Conservation (phyloP, 2,888 invertebrate species). For the Branchipolynoe longqiensis region DNA sequence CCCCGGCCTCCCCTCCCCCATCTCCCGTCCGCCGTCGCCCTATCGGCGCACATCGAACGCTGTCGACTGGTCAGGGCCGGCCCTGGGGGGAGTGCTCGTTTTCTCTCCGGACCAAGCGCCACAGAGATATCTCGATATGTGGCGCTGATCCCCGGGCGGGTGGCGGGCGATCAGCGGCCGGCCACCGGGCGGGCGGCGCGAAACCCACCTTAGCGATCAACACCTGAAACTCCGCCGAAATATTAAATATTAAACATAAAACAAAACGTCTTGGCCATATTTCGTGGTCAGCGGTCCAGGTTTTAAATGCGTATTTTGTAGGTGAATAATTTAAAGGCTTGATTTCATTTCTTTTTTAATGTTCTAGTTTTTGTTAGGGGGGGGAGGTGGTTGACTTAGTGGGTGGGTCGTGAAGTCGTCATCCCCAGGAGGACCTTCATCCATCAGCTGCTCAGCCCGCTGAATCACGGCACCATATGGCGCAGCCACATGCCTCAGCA, state of each 20-base stretch:
- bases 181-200: neutral
- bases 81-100: constrained; percentile 31
- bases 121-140: constrained; percentile 50
- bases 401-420: neutral
- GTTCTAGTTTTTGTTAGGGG: no score
- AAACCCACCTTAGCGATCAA: no score
- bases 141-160: constrained; percentile 1
- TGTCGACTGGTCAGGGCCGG: constrained; percentile 25
- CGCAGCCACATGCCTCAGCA: constrained; percentile 11
- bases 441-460: constrained; percentile 39
- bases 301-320: no score
- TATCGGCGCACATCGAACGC: constrained; percentile 27
- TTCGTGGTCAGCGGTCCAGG: no score
- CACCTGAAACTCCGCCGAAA: no score
- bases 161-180: neutral
- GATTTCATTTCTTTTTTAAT: no score
- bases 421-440: neutral
- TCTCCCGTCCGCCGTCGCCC: neutral
- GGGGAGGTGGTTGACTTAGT: no score
- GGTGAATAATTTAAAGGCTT: no score
- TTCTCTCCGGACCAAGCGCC: constrained; percentile 10
- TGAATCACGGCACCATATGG: constrained; percentile 38
- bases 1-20: no score
- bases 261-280: no score
- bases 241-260: no score